Evolutionary conservation across 2,888 invertebrate species (phyloP), one percentile per base, ranked within the genome.

Genomic region (Nipponacmea schrenckii): DNA sequence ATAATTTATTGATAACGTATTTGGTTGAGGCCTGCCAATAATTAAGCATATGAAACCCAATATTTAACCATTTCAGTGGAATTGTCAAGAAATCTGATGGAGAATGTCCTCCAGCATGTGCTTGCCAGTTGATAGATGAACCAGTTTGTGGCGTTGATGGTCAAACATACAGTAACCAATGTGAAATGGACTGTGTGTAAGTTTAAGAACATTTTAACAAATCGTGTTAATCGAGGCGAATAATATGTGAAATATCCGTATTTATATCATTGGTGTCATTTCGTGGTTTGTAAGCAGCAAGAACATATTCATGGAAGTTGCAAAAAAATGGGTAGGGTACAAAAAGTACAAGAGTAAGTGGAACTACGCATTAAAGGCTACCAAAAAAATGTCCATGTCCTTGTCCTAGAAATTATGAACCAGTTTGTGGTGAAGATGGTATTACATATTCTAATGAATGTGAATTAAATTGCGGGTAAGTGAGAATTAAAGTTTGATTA

Each of bases 81-180:
- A 14, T 17, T 17, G 48, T 71, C 1, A 67, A 62, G 14, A 62
- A 63, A 20, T 67, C 71, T 27, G 71, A 63, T n/a, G 71, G 71
- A 17, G 67, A 71, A 63, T 71, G 71, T 50, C 17, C n/a, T n/a
- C n/a, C n/a, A n/a, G n/a, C 67, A 4, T 71, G 71, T 31, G 17
- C 67, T n/a, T 71, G 71, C 63, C 71, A 67, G 15, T 26, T 27
- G 26, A 63, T 63, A n/a, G 67, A 71, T 48, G 10, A 31, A 48
- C 71, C 71, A 50, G 71, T 71, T 24, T 71, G 71, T 39, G 71
- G 71, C 0, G 17, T 46, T 31, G 71, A 71, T 26, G 71, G 71
- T 12, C 62, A 62, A 31, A 71, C 71, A 20, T 71, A 71, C 48
- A 45, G 26, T 64, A 71, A 67, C 50, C 26, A 50, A 44, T 71